phyloP scores from a whole-genome alignment of 92 coral and sea anemone species.

The Epizoanthus fatuus region DNA sequence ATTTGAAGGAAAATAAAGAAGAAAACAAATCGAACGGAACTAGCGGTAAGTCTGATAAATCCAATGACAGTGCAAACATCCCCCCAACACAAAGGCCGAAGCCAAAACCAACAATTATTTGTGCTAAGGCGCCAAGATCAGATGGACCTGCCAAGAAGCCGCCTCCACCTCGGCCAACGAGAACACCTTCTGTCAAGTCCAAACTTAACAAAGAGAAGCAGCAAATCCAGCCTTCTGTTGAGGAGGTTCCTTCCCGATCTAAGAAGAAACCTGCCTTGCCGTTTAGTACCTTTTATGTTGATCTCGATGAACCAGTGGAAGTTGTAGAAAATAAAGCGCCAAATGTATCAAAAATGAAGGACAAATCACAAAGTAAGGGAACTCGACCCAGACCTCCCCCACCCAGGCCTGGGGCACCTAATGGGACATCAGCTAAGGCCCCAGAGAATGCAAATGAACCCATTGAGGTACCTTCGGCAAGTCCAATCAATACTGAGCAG shows the following conservation, averaged over 20 bases:
- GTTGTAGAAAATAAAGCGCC: not conserved
- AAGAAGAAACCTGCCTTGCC: constrained; percentile 26
- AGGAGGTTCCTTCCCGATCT: not conserved
- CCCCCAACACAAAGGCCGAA: constrained; percentile 11
- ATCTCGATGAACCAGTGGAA: constrained; percentile 22
- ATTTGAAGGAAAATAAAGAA: constrained; percentile 11
- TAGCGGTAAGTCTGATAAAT: not conserved
- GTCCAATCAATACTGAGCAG: not conserved
- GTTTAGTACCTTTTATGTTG: constrained; percentile 41
- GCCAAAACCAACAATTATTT: constrained; percentile 25
- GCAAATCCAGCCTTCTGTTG: not conserved
- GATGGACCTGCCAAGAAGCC: constrained; percentile 43
- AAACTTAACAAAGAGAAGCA: constrained; percentile 10
- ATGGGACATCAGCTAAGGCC: not conserved
- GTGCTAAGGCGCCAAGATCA: constrained; percentile 20
- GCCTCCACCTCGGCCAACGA: constrained; percentile 70
- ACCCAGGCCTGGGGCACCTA: constrained; percentile 61
- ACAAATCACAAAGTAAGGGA: constrained; percentile 13
- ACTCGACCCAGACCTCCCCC: constrained; percentile 61
- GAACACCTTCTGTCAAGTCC: constrained; percentile 16
- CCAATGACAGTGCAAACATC: not conserved
- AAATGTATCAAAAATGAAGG: constrained; percentile 6
- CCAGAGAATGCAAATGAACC: constrained; percentile 20
- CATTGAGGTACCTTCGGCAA: not conserved
- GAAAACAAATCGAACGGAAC: constrained; percentile 12